phyloP scores from a whole-genome alignment of 2,113 vertebrate genomes.

The Acanthisitta chloris region DNA sequence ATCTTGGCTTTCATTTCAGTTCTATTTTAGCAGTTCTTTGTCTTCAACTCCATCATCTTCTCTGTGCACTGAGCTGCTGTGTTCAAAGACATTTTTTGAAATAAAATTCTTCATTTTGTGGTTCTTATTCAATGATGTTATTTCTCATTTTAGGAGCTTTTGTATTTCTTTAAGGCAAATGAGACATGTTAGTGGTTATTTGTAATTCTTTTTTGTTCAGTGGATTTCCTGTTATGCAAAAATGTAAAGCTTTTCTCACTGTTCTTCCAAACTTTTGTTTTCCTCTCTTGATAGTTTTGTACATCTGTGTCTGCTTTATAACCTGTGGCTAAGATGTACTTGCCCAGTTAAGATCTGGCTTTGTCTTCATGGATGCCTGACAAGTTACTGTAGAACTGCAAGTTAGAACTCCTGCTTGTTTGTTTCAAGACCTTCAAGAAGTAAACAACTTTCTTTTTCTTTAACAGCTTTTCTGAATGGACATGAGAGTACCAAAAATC shows the following conservation, averaged over 20 bases:
- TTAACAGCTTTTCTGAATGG: not conserved
- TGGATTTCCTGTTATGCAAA: slow-evolving; percentile 68
- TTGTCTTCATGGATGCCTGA: not conserved
- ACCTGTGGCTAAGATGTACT: slow-evolving; percentile 57
- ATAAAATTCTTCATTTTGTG: slow-evolving; percentile 54
- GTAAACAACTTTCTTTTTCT: not conserved
- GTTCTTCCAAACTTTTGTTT: slow-evolving; percentile 63
- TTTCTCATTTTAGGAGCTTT: slow-evolving; percentile 53
- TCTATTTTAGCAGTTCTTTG: slow-evolving; percentile 57
- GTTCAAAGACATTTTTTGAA: slow-evolving; percentile 53
- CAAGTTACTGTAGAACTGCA: not conserved
- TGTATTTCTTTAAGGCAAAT: slow-evolving; percentile 64
- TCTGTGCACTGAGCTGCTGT: slow-evolving; percentile 37
- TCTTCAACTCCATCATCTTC: slow-evolving; percentile 23
- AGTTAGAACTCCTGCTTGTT: not conserved
- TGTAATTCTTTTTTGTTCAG: slow-evolving; percentile 59
- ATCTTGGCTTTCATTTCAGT: slow-evolving; percentile 41
- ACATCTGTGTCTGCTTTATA: slow-evolving; percentile 65
- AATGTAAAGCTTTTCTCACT: slow-evolving; percentile 53
- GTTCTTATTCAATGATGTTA: slow-evolving; percentile 46
- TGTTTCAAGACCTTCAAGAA: not conserved
- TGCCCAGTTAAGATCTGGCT: slow-evolving; percentile 31
- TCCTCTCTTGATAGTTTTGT: slow-evolving; percentile 42
- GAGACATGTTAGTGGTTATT: slow-evolving; percentile 59
- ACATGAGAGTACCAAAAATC: not conserved